Evolutionary conservation across 2,797 vertebrate species (phyloP), one percentile per base, ranked within the genome.

Genomic region (Cephalopachus bancanus): DNA sequence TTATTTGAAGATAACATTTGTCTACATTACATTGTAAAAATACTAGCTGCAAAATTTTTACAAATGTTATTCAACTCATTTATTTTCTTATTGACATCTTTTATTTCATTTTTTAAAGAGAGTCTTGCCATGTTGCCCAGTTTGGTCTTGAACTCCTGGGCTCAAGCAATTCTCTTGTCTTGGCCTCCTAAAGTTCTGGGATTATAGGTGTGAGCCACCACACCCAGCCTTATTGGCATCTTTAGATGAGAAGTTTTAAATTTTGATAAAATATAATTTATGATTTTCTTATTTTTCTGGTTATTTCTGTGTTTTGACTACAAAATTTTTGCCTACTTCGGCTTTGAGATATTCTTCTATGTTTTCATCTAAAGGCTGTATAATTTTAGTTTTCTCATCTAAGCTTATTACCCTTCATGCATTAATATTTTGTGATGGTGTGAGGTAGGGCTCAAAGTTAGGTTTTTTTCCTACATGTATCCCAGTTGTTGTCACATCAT

Each of bases 281-380:
- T 57, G 1, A 62, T 53, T 7, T 65, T 72, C 55, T 72, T 81
- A 10, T 89, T 87, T 87, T 67, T 59, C 59, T 83, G n/a, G 2
- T 81, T 83, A 59, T 64, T 84, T 33, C 12, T 84, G 20, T 93
- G 22, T 89, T 65, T 95, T 83, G 53, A 89, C 17, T 55, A 74
- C 62, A 1, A 89, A 49, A 72, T 93, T 57, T 95, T 87, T 84
- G 6, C 62, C n/a, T 71, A 55, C 3, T 44, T 15, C 33, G 49
- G 3, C 28, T 90, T 69, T 60, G 83, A 60, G 76, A 76, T n/a
- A 4, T 60, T 60, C 51, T 59, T 76, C 24, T 53, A 53, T 67
- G 4, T 78, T 89, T 93, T 93, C 67, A 11, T 89, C 17, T 78
- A 57, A 83, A 30, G 71, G n/a, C 20, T 78, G 69, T 57, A 57